A percentile compares a stretch with the other conserved stretches of the same genome.
These are phyloP conservation scores for Microctonus hyperodae DNA, from an alignment of 2,888 invertebrate genomes.

Conservation along the genomic window DNA sequence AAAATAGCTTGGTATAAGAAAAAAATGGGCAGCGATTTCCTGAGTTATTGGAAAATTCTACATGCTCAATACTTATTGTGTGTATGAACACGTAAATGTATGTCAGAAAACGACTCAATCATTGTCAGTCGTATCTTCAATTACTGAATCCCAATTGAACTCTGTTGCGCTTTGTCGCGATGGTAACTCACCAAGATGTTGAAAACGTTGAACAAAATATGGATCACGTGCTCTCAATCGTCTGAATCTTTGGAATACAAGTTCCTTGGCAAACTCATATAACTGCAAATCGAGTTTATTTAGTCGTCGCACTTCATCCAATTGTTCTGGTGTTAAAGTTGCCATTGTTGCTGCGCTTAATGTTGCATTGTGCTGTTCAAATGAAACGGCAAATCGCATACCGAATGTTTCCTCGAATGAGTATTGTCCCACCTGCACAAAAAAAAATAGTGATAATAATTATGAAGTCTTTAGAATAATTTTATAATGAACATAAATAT, in stretches of 20 bases:
- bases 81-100: too few relatives aligned
- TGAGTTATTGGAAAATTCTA: constrained; percentile 24
- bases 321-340: constrained; percentile 77
- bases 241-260: constrained; percentile 86
- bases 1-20: background rate
- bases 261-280: constrained; percentile 89
- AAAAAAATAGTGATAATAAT: too few relatives aligned
- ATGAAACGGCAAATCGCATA: constrained; percentile 86
- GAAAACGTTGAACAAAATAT: constrained; percentile 83
- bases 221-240: constrained; percentile 80
- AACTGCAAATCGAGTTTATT: constrained; percentile 92
- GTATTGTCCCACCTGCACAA: constrained; percentile 80
- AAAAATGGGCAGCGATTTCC: constrained; percentile 18
- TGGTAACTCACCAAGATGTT: constrained; percentile 83
- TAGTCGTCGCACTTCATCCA: constrained; percentile 77
- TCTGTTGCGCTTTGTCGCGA: constrained; percentile 79
- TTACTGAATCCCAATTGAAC: constrained; percentile 88
- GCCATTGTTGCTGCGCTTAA: constrained; percentile 84
- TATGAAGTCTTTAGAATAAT: constrained; percentile 29
- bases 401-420: constrained; percentile 95
- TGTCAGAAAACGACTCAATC: constrained; percentile 44
- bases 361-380: constrained; percentile 92
- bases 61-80: constrained; percentile 3
- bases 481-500: too few relatives aligned
- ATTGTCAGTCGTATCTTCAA: constrained; percentile 71